phyloP scores from a whole-genome alignment of 2,113 vertebrate genomes.

The Amphiprion percula region DNA sequence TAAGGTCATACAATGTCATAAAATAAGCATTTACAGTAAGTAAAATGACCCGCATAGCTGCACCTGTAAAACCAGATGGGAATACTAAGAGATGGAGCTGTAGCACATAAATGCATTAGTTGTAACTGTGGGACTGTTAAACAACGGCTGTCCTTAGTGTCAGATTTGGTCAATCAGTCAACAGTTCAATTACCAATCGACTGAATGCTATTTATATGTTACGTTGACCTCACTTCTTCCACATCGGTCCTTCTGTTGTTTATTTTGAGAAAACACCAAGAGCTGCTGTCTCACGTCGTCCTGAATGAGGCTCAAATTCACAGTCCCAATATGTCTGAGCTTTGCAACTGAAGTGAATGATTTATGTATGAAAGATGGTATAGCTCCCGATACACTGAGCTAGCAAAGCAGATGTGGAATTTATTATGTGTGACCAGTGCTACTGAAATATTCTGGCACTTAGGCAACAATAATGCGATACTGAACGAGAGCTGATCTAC shows the following conservation, averaged over 20 bases:
- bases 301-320: conserved; percentile 1
- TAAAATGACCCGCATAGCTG: conserved; percentile 3
- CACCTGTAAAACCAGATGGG: too few relatives aligned
- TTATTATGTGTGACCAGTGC: conserved; percentile 26
- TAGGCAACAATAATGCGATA: not conserved
- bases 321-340: not conserved
- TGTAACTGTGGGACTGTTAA: not conserved
- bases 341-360: conserved; percentile 8
- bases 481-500: conserved; percentile 1
- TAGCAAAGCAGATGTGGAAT: conserved; percentile 47
- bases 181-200: conserved; percentile 2
- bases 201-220: not conserved
- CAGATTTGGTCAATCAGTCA: conserved; percentile 1
- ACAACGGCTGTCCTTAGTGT: not conserved
- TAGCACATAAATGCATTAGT: not conserved
- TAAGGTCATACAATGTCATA: conserved; percentile 45
- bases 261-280: conserved; percentile 6
- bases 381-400: not conserved
- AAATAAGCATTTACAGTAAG: conserved; percentile 29
- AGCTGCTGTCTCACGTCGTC: not conserved
- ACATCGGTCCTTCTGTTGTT: not conserved
- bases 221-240: not conserved
- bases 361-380: conserved; percentile 7
- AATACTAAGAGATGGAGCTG: not conserved
- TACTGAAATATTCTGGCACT: conserved; percentile 16